phyloP scores from a whole-genome alignment of 2,888 invertebrate genomes.

The Acanthosepion esculentum region DNA sequence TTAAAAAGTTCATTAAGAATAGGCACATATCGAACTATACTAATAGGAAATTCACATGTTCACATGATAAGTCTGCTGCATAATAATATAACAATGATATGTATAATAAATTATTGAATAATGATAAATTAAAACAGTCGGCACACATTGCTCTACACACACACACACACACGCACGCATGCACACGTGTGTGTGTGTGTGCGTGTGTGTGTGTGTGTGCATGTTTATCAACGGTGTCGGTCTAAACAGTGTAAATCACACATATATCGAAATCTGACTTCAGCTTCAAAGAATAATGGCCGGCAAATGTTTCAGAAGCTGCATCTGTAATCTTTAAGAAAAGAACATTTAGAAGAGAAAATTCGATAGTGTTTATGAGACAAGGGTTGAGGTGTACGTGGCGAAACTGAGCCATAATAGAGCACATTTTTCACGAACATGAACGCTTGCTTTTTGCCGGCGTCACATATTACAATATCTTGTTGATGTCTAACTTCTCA shows the following conservation, averaged over 20 bases:
- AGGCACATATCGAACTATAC: no score
- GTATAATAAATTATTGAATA: no score
- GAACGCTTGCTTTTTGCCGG: constrained; percentile 42
- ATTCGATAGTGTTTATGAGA: not conserved
- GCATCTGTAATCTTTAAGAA: not conserved
- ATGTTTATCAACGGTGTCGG: no score
- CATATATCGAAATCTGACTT: not conserved
- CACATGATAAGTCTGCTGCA: no score
- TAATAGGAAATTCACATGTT: no score
- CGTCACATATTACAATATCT: constrained; percentile 45
- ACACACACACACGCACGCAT: no score
- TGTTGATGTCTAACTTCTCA: not conserved
- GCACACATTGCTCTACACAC: no score
- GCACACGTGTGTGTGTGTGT: no score
- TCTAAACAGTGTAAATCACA: not conserved
- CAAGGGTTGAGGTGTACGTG: constrained; percentile 39
- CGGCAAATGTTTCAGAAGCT: not conserved
- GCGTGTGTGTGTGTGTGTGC: no score
- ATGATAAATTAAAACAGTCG: no score
- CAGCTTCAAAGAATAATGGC: constrained; percentile 9
- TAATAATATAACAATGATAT: no score
- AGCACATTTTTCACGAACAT: constrained; percentile 34
- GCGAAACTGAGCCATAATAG: not conserved
- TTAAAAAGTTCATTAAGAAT: no score
- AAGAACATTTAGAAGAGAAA: not conserved